A percentile compares a stretch with the other conserved stretches of the same genome.
Evolutionary conservation across 2,888 invertebrate genomes (phyloP).

Genomic region (Lepidocyrtoides sp.): DNA sequence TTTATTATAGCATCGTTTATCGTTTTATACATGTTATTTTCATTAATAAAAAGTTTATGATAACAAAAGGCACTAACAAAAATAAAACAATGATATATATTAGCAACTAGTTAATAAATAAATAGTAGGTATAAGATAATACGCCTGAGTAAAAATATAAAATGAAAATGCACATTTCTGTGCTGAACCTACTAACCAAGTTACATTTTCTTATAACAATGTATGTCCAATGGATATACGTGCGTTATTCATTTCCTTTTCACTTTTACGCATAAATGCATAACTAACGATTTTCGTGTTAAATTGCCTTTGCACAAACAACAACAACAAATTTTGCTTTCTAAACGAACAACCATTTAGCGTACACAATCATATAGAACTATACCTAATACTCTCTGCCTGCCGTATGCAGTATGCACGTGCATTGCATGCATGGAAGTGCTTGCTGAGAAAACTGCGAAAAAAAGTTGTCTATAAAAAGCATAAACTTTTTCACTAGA

Average conservation of each 20-base stretch:
- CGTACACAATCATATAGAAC: neutral
- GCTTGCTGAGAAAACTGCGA: conserved; percentile 42
- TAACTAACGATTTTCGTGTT: conserved; percentile 58
- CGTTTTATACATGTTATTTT: conserved; percentile 6
- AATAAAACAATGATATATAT: conserved; percentile 46
- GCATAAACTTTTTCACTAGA: conserved; percentile 39
- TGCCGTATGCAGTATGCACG: neutral
- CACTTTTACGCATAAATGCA: conserved; percentile 72
- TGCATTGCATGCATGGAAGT: conserved; percentile 22
- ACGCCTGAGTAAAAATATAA: conserved; percentile 70
- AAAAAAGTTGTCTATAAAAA: conserved; percentile 18
- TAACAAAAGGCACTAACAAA: conserved; percentile 40
- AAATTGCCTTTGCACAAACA: conserved; percentile 43
- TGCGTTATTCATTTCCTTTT: conserved; percentile 64
- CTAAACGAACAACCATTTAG: conserved; percentile 57
- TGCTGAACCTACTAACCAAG: conserved; percentile 79
- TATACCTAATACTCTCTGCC: neutral
- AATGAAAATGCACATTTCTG: conserved; percentile 68
- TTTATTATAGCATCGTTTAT: conserved; percentile 36
- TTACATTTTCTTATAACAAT: conserved; percentile 41
- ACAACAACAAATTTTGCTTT: conserved; percentile 60
- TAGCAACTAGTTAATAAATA: conserved; percentile 53
- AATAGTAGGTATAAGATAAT: conserved; percentile 53
- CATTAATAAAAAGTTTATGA: neutral
- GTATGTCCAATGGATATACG: neutral